Evolutionary conservation across 1,140 invertebrate genomes (phyloP), one percentile per base, ranked within the genome.

Genomic region (Agrypnia vestita): DNA sequence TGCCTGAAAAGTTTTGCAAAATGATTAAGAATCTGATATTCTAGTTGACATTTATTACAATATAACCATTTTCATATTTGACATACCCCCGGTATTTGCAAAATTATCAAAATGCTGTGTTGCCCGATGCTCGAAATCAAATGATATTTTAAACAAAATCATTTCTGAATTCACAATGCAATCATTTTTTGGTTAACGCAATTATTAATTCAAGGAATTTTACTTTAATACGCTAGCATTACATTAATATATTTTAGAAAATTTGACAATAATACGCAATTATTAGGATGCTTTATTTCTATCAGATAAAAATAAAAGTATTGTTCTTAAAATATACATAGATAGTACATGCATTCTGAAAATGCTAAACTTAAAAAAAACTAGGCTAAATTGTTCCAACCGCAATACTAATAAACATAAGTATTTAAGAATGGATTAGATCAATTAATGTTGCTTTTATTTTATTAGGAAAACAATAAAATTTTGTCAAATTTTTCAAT

Each of bases 331-430:
- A 51, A 51, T 15, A 51, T 51, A 51, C 1, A 51, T 9, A 51
- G 11, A 51, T 51, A 51, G 49, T 51, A 51, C 25, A 51, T 15
- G 49, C 49, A 51, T 51, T 51, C 11, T 51, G 11, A 13, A 51
- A 51, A 51, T 51, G 49, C 49, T 51, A 51, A 51, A 51, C 49
- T 51, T 51, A 51, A 51, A 51, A 51, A 51, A 51, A 12, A 51
- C 11, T 15, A 13, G 11, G n/a, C 49, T 51, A 51, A 51, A 51
- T 51, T 13, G 11, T 51, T 51, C 49, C 49, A 51, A 51, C 1
- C 11, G 49, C 11, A 1, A 51, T 51, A 51, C 11, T 13, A 13
- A 12, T 15, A 51, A 51, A 51, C n/a, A 51, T 13, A n/a, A n/a
- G n/a, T n/a, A 3, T 3, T 13, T 13, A 51, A 13, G 11, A 51